Conservation (phyloP, 2,113 vertebrate species). For the Chamaetylas fuelleborni region DNA sequence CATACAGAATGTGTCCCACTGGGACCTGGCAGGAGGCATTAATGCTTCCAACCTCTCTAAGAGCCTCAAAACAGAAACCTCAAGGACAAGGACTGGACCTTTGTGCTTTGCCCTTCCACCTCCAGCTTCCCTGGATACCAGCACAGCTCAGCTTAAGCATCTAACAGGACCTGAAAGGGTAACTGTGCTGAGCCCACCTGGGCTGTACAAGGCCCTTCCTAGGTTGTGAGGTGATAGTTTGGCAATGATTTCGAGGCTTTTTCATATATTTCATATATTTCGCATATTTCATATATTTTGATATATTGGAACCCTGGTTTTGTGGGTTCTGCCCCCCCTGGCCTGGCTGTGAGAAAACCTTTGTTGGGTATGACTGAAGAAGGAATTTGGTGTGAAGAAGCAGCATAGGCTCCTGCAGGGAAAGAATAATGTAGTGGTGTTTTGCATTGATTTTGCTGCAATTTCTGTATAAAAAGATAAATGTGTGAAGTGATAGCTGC, state of each 20-base stretch:
- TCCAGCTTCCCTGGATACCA: background rate
- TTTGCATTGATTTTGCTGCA: background rate
- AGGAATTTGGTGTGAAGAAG: background rate
- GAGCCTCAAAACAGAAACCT: background rate
- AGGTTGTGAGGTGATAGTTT: background rate
- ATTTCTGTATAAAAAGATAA: background rate
- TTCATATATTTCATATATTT: too few species aligned
- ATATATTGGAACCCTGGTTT: background rate
- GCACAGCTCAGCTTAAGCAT: background rate
- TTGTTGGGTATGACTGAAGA: background rate
- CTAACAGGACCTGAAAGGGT: background rate
- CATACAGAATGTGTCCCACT: background rate
- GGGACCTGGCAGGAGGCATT: background rate
- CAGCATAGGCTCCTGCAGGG: background rate
- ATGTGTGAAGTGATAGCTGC: background rate
- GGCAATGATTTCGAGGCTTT: background rate
- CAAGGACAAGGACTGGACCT: background rate
- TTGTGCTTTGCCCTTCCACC: background rate
- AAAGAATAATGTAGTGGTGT: background rate
- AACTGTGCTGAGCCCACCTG: background rate
- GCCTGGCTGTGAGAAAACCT: background rate
- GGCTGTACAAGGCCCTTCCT: background rate
- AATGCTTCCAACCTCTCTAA: background rate
- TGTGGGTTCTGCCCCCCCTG: background rate
- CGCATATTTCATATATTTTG: too few species aligned